phyloP scores from a whole-genome alignment of 2,888 invertebrate genomes.

The Chironomus riparius region DNA sequence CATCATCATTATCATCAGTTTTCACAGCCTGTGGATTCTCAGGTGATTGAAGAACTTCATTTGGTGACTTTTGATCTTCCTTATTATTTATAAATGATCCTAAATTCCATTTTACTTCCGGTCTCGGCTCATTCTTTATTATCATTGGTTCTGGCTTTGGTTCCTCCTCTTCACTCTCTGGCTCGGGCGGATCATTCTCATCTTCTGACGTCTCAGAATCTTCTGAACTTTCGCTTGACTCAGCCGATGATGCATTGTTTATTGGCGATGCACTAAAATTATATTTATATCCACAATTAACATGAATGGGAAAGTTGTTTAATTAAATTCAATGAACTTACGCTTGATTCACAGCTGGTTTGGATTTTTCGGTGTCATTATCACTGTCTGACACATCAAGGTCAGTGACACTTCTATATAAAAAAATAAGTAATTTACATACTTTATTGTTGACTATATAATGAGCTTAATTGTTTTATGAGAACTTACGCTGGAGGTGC shows the following conservation, averaged over 20 bases:
- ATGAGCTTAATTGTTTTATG: not conserved
- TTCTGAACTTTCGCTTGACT: constrained; percentile 39
- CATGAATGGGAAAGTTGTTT: not conserved
- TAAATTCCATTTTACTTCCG: constrained; percentile 9
- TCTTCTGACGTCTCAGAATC: constrained; percentile 41
- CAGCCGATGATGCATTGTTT: constrained; percentile 46
- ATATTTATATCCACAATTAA: constrained; percentile 6
- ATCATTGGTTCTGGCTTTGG: not conserved
- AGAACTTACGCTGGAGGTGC: constrained; percentile 9
- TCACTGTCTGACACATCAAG: constrained; percentile 71
- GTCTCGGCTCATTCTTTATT: not conserved
- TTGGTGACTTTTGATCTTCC: constrained; percentile 10
- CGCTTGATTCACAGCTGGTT: not conserved
- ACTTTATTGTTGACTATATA: not conserved
- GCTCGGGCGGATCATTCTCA: not conserved
- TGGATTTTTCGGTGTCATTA: constrained; percentile 47
- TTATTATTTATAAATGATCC: not conserved
- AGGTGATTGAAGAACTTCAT: constrained; percentile 8
- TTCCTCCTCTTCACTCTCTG: constrained; percentile 32
- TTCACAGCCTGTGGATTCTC: not conserved
- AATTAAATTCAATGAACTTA: not conserved
- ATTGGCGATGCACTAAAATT: constrained; percentile 45
- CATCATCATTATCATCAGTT: constrained; percentile 3
- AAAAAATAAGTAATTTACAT: constrained; percentile 30
- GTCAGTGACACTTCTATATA: constrained; percentile 55